These are phyloP conservation scores for Anastrepha ludens DNA, from an alignment of 1,140 invertebrate species.

Conservation along the genomic window DNA sequence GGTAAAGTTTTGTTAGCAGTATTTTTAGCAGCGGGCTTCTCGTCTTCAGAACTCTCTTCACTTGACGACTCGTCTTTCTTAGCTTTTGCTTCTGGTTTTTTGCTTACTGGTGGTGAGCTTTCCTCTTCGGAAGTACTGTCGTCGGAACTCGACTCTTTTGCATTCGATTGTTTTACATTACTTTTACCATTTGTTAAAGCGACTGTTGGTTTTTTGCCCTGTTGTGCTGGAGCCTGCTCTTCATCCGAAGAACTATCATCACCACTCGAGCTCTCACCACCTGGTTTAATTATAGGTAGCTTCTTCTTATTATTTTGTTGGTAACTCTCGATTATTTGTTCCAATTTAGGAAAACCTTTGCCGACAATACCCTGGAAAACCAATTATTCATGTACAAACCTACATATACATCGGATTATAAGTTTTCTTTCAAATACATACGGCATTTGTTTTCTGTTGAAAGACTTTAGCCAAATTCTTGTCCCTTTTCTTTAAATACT, in stretches of 20 bases:
- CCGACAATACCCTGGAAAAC: conserved; percentile 73
- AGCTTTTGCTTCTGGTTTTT: conserved; percentile 57
- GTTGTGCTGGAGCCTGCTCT: conserved; percentile 57
- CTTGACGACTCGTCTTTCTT: conserved; percentile 74
- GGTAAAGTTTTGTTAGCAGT: conserved; percentile 58
- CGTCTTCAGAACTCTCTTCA: conserved; percentile 72
- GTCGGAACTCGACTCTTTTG: conserved; percentile 57
- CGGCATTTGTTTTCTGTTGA: conserved; percentile 79
- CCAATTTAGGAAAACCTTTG: conserved; percentile 76
- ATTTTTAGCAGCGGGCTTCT: conserved; percentile 60
- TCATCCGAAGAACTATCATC: conserved; percentile 59
- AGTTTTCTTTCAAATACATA: conserved; percentile 72
- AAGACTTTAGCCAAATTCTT: conserved; percentile 77
- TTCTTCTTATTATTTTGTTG: conserved; percentile 76
- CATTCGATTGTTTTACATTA: not conserved
- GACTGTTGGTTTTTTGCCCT: not conserved
- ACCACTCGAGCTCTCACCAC: conserved; percentile 52
- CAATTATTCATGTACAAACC: not conserved
- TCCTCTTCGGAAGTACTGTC: conserved; percentile 65
- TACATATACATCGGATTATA: conserved; percentile 36
- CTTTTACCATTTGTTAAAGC: conserved; percentile 50
- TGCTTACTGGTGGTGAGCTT: conserved; percentile 62
- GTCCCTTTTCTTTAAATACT: conserved; percentile 78
- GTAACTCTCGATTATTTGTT: conserved; percentile 75
- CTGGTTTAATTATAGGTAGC: conserved; percentile 65